These are phyloP conservation scores for Smittia aterrima DNA, from an alignment of 2,888 invertebrate genomes.

Conservation along the genomic window DNA sequence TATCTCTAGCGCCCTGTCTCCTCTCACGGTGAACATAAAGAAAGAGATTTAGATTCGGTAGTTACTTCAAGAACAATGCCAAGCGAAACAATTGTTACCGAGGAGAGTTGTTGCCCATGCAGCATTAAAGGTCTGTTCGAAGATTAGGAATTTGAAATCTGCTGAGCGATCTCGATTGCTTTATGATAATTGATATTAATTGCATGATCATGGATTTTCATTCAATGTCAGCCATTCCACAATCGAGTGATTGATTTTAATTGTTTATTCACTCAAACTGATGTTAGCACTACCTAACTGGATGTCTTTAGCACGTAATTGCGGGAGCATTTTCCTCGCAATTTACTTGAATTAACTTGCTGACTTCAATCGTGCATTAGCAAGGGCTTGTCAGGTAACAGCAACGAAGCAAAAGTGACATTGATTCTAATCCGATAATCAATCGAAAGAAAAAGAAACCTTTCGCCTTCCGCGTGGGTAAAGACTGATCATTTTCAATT, in stretches of 20 bases:
- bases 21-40: no score
- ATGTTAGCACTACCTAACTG: neutral
- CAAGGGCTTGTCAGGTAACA: constrained; percentile 18
- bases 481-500: no score
- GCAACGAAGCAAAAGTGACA: neutral
- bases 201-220: neutral
- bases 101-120: no score
- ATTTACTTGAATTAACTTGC: neutral
- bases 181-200: constrained; percentile 5
- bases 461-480: no score
- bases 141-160: neutral
- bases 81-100: no score
- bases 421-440: constrained; percentile 20
- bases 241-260: neutral
- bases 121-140: no score
- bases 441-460: neutral
- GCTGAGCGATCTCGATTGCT: neutral
- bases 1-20: no score
- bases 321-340: neutral
- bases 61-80: no score
- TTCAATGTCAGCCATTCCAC: neutral
- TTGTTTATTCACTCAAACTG: neutral
- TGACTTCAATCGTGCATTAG: neutral
- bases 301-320: neutral
- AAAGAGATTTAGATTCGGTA: no score